Conservation (phyloP, 37 sponge, comb jelly and placozoan genomes). For the Lycopodina hypogea region DNA sequence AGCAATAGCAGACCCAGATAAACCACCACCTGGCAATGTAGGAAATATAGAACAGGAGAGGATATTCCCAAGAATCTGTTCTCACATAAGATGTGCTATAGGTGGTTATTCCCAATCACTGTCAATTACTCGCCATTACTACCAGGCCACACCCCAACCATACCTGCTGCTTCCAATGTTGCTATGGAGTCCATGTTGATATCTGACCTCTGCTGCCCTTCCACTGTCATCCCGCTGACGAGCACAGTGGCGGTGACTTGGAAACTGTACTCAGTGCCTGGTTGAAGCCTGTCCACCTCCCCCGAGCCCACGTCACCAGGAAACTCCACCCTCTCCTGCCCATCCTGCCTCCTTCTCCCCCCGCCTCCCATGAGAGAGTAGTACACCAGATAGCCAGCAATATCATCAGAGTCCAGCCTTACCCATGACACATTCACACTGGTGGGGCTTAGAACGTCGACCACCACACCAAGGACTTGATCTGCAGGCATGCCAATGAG, state of each 20-base stretch:
- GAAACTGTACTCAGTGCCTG: constrained; percentile 18
- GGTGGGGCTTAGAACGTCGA: not conserved
- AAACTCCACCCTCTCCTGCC: not conserved
- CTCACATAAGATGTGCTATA: not conserved
- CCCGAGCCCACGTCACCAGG: constrained; percentile 6
- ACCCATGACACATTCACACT: constrained; percentile 42
- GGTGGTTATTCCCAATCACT: too few relatives aligned
- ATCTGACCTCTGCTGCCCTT: constrained; percentile 19
- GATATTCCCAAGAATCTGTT: too few relatives aligned
- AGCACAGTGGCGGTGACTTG: constrained; percentile 32
- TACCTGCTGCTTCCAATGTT: not conserved
- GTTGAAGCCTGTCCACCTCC: constrained; percentile 2
- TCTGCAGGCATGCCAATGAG: constrained; percentile 5
- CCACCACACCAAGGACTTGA: constrained; percentile 11
- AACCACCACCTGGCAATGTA: not conserved
- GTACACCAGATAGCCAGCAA: constrained; percentile 26
- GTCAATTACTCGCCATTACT: too few relatives aligned
- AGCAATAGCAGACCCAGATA: not conserved
- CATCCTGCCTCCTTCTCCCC: not conserved
- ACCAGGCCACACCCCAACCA: not conserved
- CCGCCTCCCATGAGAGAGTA: not conserved
- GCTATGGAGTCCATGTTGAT: not conserved
- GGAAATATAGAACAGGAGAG: not conserved
- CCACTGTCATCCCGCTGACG: not conserved
- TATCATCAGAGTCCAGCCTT: constrained; percentile 1